Evolutionary conservation across 2,797 vertebrate species (phyloP), one percentile per base, ranked within the genome.

Genomic region (Poecilia wingei): DNA sequence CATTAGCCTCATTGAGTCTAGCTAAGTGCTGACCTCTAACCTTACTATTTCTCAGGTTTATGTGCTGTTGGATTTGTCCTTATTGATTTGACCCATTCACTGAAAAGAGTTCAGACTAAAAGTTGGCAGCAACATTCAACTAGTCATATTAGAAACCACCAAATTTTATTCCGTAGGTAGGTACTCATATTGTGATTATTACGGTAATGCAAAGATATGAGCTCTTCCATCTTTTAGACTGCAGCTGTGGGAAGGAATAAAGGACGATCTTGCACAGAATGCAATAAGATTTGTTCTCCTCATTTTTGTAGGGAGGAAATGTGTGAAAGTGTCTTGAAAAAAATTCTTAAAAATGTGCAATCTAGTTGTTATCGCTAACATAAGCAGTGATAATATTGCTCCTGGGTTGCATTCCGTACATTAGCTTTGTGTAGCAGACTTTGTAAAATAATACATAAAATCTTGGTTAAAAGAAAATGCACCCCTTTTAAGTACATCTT

Each of bases 161-260:
- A 68, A 25, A 25, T 43, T 41, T 22, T n/a, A 68, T 49, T 14
- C 28, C 31, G 5, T 28, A 10, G 16, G 46, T 49, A 46, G 16
- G 46, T 49, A 46, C n/a, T 71, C 43, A 7, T 46, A 71, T 71
- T 71, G 39, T 13, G 10, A 71, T 46, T 71, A 46, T 71, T 71
- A 31, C 45, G 6, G 61, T 66, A 66, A 39, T 66, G 33, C 18
- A 66, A 39, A 36, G 59, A 66, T 22, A 39, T 39, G 33, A 66
- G 61, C 61, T 39, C 61, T 66, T 39, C 61, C 61, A 66, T 66
- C 61, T 39, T 36, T 66, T 10, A 36, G 16, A 66, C 3, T 39
- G 33, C 33, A 66, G 33, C 22, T 3, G 3, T 68, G 36, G 66
- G 39, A 68, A 22, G 22, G 8, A 68, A 41, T 43, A 68, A 41